phyloP scores from a whole-genome alignment of 2,113 vertebrate species.

The Triplophysa dalaica region DNA sequence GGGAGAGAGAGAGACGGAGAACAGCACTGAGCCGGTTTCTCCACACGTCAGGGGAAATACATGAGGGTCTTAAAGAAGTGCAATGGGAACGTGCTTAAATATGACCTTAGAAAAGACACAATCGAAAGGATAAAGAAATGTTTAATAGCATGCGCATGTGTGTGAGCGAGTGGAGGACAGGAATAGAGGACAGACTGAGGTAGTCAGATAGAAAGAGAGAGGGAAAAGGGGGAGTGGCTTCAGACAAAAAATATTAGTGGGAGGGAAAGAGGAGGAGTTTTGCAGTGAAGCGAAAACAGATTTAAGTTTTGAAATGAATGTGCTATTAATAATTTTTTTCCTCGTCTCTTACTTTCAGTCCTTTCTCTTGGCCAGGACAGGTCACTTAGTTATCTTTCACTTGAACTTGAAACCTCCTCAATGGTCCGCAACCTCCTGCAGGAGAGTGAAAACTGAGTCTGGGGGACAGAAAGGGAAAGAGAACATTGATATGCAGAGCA shows the following conservation, averaged over 20 bases:
- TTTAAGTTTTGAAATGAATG: slow-evolving; percentile 3
- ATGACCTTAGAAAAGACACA: slow-evolving; percentile 59
- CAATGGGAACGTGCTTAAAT: slow-evolving; percentile 43
- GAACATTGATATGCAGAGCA: slow-evolving; percentile 31
- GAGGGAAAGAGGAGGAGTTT: slow-evolving; percentile 72
- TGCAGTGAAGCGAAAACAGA: slow-evolving; percentile 48
- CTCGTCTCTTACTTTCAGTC: slow-evolving; percentile 25
- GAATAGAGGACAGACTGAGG: slow-evolving; percentile 27
- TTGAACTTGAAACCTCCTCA: slow-evolving; percentile 73
- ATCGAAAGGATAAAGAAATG: slow-evolving; percentile 51
- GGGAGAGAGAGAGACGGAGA: slow-evolving; percentile 47
- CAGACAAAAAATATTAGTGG: slow-evolving; percentile 60
- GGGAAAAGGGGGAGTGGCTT: slow-evolving; percentile 47
- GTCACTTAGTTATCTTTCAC: slow-evolving; percentile 70
- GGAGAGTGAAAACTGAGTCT: slow-evolving; percentile 28
- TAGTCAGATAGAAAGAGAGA: slow-evolving; percentile 24
- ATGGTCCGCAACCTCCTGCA: slow-evolving; percentile 52
- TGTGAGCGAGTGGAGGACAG: slow-evolving; percentile 30
- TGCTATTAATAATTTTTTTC: slow-evolving; percentile 5
- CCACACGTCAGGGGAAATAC: slow-evolving; percentile 55
- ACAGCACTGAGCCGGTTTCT: slow-evolving; percentile 60
- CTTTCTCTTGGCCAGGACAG: slow-evolving; percentile 52
- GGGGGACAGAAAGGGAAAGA: slow-evolving; percentile 9
- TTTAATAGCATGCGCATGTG: slow-evolving; percentile 28
- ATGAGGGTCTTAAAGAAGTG: neutral